Percentiles rank a stretch among this genome's conserved stretches.
phyloP scores from a whole-genome alignment of 2,888 invertebrate species.

The Molorchus minor region DNA sequence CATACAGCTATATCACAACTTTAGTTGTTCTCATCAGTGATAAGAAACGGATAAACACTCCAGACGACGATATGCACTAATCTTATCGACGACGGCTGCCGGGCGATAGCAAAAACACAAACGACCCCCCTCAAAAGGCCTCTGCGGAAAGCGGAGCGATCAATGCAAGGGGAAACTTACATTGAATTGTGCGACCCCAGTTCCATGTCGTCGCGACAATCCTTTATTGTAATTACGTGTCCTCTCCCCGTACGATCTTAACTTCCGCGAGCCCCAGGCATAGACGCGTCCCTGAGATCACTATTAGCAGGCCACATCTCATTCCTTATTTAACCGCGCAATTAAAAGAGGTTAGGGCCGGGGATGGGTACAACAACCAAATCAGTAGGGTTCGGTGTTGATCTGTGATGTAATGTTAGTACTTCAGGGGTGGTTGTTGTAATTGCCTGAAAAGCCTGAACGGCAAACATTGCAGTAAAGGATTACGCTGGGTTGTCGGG shows the following conservation, averaged over 20 bases:
- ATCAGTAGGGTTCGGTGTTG: conserved; percentile 28
- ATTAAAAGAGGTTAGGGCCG: conserved; percentile 46
- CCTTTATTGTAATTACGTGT: conserved; percentile 60
- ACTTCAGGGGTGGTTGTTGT: conserved; percentile 32
- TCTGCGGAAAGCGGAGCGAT: conserved; percentile 21
- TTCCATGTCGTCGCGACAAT: conserved; percentile 53
- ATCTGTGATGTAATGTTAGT: conserved; percentile 34
- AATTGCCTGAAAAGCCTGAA: conserved; percentile 35
- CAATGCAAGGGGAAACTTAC: conserved; percentile 57
- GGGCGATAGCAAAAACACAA: too few relatives aligned
- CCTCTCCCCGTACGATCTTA: conserved; percentile 54
- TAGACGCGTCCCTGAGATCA: conserved; percentile 57
- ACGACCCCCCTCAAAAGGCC: conserved; percentile 12
- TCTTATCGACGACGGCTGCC: too few relatives aligned
- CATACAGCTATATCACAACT: too few relatives aligned
- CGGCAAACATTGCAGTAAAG: conserved; percentile 36
- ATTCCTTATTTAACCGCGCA: conserved; percentile 57
- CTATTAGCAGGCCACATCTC: conserved; percentile 58
- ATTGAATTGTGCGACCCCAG: conserved; percentile 56
- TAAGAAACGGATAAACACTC: too few relatives aligned
- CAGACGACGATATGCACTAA: too few relatives aligned
- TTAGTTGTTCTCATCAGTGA: too few relatives aligned
- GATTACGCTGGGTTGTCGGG: conserved; percentile 25
- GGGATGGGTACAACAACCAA: conserved; percentile 27
- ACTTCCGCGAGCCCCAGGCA: conserved; percentile 54